Evolutionary conservation across 2,888 invertebrate species (phyloP).

Genomic region (Ophonus ardosiacus): DNA sequence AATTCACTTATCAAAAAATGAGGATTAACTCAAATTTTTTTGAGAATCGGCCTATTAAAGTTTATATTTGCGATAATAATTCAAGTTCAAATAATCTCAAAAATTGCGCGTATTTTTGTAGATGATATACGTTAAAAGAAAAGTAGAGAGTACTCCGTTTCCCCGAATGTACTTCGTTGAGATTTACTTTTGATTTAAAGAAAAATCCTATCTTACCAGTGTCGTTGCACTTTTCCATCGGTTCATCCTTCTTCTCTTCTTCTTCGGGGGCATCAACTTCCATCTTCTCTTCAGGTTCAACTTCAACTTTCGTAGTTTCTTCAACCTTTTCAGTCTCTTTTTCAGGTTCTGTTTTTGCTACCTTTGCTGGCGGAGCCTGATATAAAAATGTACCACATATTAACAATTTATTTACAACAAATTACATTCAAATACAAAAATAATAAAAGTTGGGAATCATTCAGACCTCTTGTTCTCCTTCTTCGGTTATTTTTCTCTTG

Average conservation of each 20-base stretch:
- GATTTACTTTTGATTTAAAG: too few species aligned
- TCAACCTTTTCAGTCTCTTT: slow-evolving; percentile 66
- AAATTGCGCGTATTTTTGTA: too few species aligned
- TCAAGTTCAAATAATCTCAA: too few species aligned
- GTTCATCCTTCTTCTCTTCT: slow-evolving; percentile 65
- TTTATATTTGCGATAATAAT: too few species aligned
- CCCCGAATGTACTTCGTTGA: too few species aligned
- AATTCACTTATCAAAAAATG: too few species aligned
- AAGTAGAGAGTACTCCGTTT: too few species aligned
- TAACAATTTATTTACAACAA: slow-evolving; percentile 56
- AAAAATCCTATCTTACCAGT: slow-evolving; percentile 62
- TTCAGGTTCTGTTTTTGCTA: slow-evolving; percentile 76
- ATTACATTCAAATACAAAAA: slow-evolving; percentile 40
- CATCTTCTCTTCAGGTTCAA: slow-evolving; percentile 65
- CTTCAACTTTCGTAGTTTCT: slow-evolving; percentile 8
- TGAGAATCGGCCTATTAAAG: too few species aligned
- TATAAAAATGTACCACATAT: slow-evolving; percentile 61
- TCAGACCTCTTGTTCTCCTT: slow-evolving; percentile 72
- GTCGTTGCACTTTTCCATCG: slow-evolving; percentile 64
- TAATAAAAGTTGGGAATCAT: slow-evolving; percentile 56
- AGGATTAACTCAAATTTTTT: too few species aligned
- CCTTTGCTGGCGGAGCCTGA: slow-evolving; percentile 77
- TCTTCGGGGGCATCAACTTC: slow-evolving; percentile 66
- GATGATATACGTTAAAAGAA: too few species aligned
- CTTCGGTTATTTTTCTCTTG: slow-evolving; percentile 72